Conservation (phyloP, 2,797 vertebrate species). For the Smutsia gigantea region DNA sequence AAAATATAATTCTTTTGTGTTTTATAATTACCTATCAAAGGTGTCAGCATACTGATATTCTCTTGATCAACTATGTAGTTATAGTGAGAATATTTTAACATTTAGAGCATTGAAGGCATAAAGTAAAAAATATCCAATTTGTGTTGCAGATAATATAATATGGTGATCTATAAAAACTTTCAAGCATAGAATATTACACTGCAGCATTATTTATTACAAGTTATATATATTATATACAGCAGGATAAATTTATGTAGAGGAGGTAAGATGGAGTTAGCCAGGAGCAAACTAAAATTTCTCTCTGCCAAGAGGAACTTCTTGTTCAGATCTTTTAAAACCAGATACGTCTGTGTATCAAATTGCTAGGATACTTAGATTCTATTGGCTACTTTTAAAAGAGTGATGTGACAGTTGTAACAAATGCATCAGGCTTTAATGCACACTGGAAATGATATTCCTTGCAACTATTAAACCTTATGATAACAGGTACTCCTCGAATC, state of each 20-base stretch:
- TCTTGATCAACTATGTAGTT: constrained; percentile 42
- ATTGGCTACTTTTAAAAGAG: constrained; percentile 7
- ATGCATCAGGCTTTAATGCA: not conserved
- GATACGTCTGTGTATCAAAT: not conserved
- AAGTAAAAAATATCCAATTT: not conserved
- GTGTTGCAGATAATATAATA: not conserved
- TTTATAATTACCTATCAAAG: constrained; percentile 29
- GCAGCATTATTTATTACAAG: too few species aligned
- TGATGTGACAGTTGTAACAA: not conserved
- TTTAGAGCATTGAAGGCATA: not conserved
- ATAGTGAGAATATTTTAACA: constrained; percentile 23
- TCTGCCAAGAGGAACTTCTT: not conserved
- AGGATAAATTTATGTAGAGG: not conserved
- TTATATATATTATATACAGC: too few species aligned
- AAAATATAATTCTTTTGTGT: constrained; percentile 9
- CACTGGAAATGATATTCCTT: not conserved
- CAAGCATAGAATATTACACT: not conserved
- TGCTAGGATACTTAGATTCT: not conserved
- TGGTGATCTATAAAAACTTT: constrained; percentile 23
- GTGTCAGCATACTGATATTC: not conserved
- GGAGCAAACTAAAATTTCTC: constrained; percentile 29
- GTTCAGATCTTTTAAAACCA: constrained; percentile 40
- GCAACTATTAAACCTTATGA: not conserved
- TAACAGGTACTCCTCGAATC: not conserved
- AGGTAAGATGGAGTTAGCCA: constrained; percentile 10